A percentile compares a stretch with the other conserved stretches of the same genome.
Evolutionary conservation across 2,888 invertebrate genomes (phyloP).

Genomic region (Protodeltote pygarga): DNA sequence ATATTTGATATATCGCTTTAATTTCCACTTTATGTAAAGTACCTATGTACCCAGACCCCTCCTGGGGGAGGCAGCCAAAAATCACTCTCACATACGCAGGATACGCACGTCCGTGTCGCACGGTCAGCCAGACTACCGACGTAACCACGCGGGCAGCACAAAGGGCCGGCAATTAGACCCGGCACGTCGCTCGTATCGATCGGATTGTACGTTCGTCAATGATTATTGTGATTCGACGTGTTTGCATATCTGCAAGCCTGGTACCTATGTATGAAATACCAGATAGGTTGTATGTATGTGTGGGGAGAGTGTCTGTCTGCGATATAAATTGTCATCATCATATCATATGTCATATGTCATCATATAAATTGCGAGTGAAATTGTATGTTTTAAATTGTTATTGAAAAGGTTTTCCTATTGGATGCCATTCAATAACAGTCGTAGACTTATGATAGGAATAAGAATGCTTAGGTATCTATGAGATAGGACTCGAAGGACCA

Average conservation of each 20-base stretch:
- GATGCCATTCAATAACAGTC: no score
- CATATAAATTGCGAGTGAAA: no score
- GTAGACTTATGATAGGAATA: no score
- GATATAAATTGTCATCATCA: conserved; percentile 9
- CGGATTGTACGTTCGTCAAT: conserved; percentile 57
- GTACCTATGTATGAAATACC: conserved; percentile 28
- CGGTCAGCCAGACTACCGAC: conserved; percentile 30
- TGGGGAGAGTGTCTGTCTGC: conserved; percentile 16
- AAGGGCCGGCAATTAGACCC: conserved; percentile 51
- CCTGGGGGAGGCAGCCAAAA: conserved; percentile 31
- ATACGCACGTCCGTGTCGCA: conserved; percentile 5
- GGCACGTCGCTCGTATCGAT: conserved; percentile 59
- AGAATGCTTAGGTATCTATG: no score
- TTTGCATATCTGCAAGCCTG: conserved; percentile 51
- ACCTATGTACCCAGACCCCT: conserved; percentile 17
- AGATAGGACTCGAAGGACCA: no score
- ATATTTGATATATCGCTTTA: conserved; percentile 9
- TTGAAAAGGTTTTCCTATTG: no score
- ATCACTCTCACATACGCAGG: conserved; percentile 24
- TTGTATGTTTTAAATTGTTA: no score
- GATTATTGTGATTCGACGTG: conserved; percentile 45
- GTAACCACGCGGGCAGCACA: conserved; percentile 38
- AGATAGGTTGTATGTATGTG: conserved; percentile 2
- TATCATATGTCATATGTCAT: no score
- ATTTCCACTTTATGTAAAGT: conserved; percentile 5